Conservation (phyloP, 2,797 vertebrate species). For the Margarornis squamiger region DNA sequence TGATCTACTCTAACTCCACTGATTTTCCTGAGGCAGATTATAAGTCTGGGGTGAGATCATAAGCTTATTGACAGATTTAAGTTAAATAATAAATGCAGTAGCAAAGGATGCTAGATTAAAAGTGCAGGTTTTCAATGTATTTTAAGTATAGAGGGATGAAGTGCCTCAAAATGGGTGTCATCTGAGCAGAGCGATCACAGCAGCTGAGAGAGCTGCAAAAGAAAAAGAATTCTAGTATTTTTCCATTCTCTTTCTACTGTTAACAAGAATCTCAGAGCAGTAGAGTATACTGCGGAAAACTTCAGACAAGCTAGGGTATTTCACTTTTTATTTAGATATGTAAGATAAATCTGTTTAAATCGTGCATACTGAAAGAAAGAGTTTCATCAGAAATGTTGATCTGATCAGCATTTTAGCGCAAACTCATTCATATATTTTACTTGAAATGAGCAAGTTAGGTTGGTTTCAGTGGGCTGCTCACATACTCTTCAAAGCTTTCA, state of each 20-base stretch:
- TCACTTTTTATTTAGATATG: not conserved
- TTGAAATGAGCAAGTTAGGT: not conserved
- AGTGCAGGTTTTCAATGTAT: not conserved
- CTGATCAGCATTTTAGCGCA: not conserved
- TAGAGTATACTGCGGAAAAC: not conserved
- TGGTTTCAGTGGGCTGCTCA: not conserved
- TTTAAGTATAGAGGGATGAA: not conserved
- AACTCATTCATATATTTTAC: not conserved
- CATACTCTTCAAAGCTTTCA: not conserved
- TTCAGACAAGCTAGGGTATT: not conserved
- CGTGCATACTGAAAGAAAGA: not conserved
- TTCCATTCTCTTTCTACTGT: not conserved
- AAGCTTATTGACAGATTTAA: not conserved
- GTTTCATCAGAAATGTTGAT: not conserved
- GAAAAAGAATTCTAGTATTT: not conserved
- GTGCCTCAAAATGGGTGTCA: not conserved
- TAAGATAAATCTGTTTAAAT: not conserved
- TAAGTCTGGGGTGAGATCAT: not conserved
- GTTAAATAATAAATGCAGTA: conserved; percentile 9
- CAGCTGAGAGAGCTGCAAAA: not conserved
- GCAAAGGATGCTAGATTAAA: not conserved
- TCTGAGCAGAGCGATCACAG: not conserved
- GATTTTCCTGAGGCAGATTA: not conserved
- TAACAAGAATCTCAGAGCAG: not conserved
- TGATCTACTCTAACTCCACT: not conserved